A percentile compares a stretch with the other conserved stretches of the same genome.
Evolutionary conservation across 2,797 vertebrate genomes (phyloP).

Genomic region (Periophthalmus magnuspinnatus): DNA sequence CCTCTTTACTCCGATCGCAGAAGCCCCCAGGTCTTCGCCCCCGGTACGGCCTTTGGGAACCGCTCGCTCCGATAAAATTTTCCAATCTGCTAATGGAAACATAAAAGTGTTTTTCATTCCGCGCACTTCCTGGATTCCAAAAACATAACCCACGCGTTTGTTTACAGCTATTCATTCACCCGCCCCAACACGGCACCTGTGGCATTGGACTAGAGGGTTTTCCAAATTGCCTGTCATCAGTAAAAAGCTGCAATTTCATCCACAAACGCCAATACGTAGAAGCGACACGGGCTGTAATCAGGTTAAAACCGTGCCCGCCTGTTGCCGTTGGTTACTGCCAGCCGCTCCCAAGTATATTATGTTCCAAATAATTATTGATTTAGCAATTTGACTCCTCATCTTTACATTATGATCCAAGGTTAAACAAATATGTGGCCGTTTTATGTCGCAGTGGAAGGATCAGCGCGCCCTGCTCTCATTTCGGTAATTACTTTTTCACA

Average conservation of each 20-base stretch:
- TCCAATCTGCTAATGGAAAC: conserved; percentile 58
- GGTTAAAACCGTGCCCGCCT: conserved; percentile 39
- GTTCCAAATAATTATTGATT: conserved; percentile 51
- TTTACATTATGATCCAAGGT: conserved; percentile 46
- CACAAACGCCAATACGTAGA: conserved; percentile 26
- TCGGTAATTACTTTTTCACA: conserved; percentile 60
- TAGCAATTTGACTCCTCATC: conserved; percentile 44
- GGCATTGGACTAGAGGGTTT: conserved; percentile 47
- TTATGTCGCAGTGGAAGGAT: conserved; percentile 34
- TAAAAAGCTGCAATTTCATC: conserved; percentile 55
- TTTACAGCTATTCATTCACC: conserved; percentile 37
- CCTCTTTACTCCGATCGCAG: neutral
- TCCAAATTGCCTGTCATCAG: conserved; percentile 51
- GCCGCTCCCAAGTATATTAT: conserved; percentile 33
- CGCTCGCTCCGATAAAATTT: conserved; percentile 44
- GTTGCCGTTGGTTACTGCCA: conserved; percentile 13
- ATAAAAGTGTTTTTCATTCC: conserved; percentile 48
- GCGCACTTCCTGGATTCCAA: conserved; percentile 25
- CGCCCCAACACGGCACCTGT: conserved; percentile 54
- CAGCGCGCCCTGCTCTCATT: conserved; percentile 39
- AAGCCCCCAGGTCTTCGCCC: conserved; percentile 1
- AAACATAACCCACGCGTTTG: conserved; percentile 18
- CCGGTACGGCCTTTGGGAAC: conserved; percentile 36
- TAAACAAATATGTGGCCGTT: conserved; percentile 19
- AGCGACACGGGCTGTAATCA: conserved; percentile 46